phyloP scores from a whole-genome alignment of 2,797 vertebrate genomes.

The Muraenolepis orangiensis region DNA sequence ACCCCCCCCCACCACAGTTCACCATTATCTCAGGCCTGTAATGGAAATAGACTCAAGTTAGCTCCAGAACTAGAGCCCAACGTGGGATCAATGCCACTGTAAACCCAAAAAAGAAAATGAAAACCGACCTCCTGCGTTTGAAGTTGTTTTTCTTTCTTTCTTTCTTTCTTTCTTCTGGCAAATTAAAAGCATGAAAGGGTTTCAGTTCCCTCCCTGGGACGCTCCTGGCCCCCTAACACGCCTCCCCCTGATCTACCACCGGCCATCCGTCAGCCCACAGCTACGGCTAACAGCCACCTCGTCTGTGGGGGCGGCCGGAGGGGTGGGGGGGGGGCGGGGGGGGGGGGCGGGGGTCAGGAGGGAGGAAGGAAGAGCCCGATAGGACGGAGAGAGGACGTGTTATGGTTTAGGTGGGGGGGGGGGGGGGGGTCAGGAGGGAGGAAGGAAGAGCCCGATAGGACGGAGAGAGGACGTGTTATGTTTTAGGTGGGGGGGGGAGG shows the following conservation, averaged over 20 bases:
- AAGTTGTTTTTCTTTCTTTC: too few species aligned
- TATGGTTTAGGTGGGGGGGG: too few species aligned
- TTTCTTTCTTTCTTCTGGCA: conserved; percentile 24
- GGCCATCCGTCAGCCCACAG: conserved; percentile 40
- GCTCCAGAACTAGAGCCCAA: conserved; percentile 38
- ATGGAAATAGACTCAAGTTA: conserved; percentile 62
- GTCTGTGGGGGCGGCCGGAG: conserved; percentile 21
- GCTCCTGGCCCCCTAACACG: conserved; percentile 24
- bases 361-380: background rate
- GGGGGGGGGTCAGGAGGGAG: too few species aligned
- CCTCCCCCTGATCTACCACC: conserved; percentile 23
- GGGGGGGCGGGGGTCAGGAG: too few species aligned
- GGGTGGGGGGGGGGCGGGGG: too few species aligned
- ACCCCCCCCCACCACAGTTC: too few species aligned
- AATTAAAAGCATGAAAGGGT: conserved; percentile 39
- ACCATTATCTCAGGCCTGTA: conserved; percentile 61
- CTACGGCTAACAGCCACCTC: conserved; percentile 17
- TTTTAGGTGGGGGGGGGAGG: too few species aligned
- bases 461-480: too few species aligned
- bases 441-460: too few species aligned
- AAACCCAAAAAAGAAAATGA: conserved; percentile 29
- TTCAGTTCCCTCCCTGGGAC: conserved; percentile 23
- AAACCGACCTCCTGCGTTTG: conserved; percentile 41
- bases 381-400: too few species aligned
- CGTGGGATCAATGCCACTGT: conserved; percentile 35